Conservation (phyloP, 1,140 invertebrate species). For the Pogonus chalceus region DNA sequence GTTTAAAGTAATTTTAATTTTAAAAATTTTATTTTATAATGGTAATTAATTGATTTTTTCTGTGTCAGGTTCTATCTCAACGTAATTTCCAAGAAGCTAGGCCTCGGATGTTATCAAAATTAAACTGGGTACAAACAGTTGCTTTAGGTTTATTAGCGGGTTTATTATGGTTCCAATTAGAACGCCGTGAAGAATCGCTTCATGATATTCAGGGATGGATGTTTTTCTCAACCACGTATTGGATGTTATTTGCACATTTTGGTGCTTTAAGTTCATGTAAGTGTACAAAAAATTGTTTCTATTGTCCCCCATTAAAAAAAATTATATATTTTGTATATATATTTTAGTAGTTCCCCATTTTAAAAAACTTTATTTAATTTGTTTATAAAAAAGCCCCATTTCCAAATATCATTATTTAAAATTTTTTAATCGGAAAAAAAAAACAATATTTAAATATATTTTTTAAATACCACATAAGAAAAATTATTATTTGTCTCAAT, state of each 20-base stretch:
- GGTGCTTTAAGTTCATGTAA: conserved; percentile 62
- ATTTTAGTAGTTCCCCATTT: no score
- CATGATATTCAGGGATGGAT: conserved; percentile 79
- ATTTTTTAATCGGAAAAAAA: no score
- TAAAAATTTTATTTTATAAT: neutral
- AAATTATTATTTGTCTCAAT: no score
- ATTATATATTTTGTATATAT: no score
- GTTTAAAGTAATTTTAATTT: conserved; percentile 47
- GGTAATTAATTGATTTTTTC: neutral
- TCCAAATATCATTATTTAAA: no score
- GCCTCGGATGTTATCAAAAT: conserved; percentile 65
- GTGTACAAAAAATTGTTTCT: conserved; percentile 18
- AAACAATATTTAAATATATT: no score
- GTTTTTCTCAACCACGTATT: conserved; percentile 79
- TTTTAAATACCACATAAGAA: no score
- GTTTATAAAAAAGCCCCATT: no score
- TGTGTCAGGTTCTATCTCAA: conserved; percentile 55
- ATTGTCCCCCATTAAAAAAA: no score
- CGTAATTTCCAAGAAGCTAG: conserved; percentile 72
- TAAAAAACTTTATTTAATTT: no score
- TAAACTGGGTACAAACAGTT: conserved; percentile 75
- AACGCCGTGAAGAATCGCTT: conserved; percentile 61
- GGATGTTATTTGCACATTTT: conserved; percentile 79
- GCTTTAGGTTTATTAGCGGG: conserved; percentile 60
- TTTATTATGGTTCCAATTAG: conserved; percentile 69